Evolutionary conservation across 2,888 invertebrate genomes (phyloP), one percentile per base, ranked within the genome.

Genomic region (Helobdella robusta): DNA sequence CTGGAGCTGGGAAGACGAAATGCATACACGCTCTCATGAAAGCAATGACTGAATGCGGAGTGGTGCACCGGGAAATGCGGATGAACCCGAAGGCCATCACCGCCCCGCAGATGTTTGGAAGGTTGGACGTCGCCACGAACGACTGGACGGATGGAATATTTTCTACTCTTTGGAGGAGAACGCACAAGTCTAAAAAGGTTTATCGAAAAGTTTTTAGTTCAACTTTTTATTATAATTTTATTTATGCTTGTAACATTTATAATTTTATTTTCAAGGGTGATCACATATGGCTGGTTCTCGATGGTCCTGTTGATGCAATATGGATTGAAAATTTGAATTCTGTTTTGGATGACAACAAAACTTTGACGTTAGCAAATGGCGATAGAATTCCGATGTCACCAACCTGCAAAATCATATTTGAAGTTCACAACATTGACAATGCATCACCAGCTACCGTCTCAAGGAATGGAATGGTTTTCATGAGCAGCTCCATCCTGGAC

Each of bases 131-230:
- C 0, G 93, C 94, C 2, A 95, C 94, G 1, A 95, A 95, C 76
- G 95, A 95, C 76, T 95, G 95, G 95, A 95, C 94, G 0, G 94
- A 95, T 78, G 95, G 95, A 5, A 93, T 95, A 74, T 95, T 95
- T 80, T 93, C 94, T 0, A 91, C 94, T 0, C 82, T 95, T 0
- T 95, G 94, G 95, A 84, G 94, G 46, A 91, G 93, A 81, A 93
- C 94, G 0, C 83, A 92, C 1, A 90, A 90, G 80, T 82, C 89
- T 0, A 93, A 90, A 81, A 86, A 65, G 52, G 65, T 65, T n/a
- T n/a, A n/a, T n/a, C n/a, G n/a, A n/a, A n/a, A n/a, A n/a, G n/a
- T n/a, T n/a, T n/a, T n/a, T n/a, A n/a, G n/a, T n/a, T n/a, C n/a
- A n/a, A n/a, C n/a, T n/a, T n/a, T n/a, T n/a, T n/a, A n/a, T n/a